These are phyloP conservation scores for Eudyptes chrysolophus DNA, from an alignment of 2,113 vertebrate genomes.

Conservation along the genomic window DNA sequence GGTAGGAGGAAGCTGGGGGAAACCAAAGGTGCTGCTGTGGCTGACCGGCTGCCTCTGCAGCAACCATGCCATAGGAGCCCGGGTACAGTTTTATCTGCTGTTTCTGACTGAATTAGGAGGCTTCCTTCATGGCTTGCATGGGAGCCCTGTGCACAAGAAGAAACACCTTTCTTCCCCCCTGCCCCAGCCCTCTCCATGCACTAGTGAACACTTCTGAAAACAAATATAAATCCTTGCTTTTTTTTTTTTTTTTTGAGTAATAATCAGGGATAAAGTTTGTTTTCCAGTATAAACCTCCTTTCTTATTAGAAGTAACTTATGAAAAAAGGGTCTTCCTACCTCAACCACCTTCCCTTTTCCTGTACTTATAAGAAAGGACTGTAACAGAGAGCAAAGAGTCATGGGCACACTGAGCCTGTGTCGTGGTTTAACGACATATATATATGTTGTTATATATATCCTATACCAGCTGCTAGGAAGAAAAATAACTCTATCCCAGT, in stretches of 20 bases:
- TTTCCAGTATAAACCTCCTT: not conserved
- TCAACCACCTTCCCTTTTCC: not conserved
- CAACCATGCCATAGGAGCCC: accelerated
- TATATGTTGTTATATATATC: too few species aligned
- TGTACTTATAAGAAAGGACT: not conserved
- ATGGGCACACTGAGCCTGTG: not conserved
- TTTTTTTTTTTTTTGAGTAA: not conserved
- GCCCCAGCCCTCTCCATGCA: not conserved
- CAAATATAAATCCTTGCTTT: not conserved
- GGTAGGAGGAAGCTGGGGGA: not conserved
- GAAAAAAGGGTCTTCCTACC: not conserved
- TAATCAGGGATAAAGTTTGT: not conserved
- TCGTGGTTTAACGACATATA: too few species aligned
- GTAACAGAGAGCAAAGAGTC: not conserved
- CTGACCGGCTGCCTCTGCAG: not conserved
- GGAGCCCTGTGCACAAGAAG: not conserved
- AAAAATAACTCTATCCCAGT: too few species aligned
- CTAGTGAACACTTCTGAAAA: not conserved
- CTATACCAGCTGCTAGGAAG: too few species aligned
- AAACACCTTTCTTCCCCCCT: not conserved
- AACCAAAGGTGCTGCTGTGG: not conserved
- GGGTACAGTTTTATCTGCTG: not conserved
- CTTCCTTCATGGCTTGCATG: not conserved
- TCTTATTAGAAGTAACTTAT: not conserved
- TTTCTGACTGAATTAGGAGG: not conserved